phyloP scores from a whole-genome alignment of 2,888 invertebrate genomes.

The Cryptocephalus primarius region DNA sequence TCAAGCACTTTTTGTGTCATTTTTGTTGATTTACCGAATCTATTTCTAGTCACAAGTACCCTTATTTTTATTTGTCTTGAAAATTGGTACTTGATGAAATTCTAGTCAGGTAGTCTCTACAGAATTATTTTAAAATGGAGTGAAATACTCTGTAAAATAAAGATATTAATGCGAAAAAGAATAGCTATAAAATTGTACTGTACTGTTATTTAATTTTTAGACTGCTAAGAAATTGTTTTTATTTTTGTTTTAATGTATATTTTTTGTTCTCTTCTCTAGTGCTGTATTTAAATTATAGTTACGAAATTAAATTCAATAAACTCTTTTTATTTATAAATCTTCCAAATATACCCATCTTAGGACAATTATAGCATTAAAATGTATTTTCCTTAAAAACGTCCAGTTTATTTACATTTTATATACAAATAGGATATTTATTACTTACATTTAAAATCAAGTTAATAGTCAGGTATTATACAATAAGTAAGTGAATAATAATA shows the following conservation, averaged over 20 bases:
- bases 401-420: slow-evolving; percentile 1
- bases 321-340: neutral
- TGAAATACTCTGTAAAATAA: slow-evolving; percentile 19
- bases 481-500: no score
- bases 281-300: slow-evolving; percentile 32
- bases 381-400: neutral
- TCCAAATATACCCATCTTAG: no score
- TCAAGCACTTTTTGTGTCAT: slow-evolving; percentile 7
- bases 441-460: neutral
- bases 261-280: slow-evolving; percentile 26
- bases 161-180: slow-evolving; percentile 16
- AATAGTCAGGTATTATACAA: no score
- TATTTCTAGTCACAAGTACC: slow-evolving; percentile 23
- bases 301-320: slow-evolving; percentile 20
- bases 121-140: slow-evolving; percentile 12
- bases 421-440: slow-evolving; percentile 2
- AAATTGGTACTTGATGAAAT: slow-evolving; percentile 21
- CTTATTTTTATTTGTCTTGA: slow-evolving; percentile 7
- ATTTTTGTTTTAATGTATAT: slow-evolving; percentile 24
- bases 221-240: slow-evolving; percentile 28
- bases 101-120: slow-evolving; percentile 24
- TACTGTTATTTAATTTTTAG: slow-evolving; percentile 25
- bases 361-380: no score
- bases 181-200: slow-evolving; percentile 19
- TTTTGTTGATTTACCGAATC: slow-evolving; percentile 5